phyloP scores from a whole-genome alignment of 1,140 invertebrate species.

The Myzus persicae region DNA sequence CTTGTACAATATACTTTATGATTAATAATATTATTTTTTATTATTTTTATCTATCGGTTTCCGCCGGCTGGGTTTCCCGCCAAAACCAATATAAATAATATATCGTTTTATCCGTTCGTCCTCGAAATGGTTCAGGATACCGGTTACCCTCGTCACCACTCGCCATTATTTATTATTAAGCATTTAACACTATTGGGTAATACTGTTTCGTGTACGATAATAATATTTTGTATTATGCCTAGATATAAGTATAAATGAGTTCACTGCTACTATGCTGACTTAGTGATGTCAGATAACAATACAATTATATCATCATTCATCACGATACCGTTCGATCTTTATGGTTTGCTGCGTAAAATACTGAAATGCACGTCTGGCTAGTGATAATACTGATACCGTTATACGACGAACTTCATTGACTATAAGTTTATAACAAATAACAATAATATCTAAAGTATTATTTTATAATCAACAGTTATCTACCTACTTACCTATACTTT shows the following conservation, averaged over 20 bases:
- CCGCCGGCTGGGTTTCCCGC: background rate
- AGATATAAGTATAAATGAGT: background rate
- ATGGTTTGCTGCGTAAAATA: slow-evolving; percentile 16
- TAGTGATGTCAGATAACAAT: background rate
- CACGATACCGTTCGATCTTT: background rate
- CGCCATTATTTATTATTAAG: background rate
- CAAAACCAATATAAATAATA: slow-evolving; percentile 24
- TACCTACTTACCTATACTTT: background rate
- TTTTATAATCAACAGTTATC: background rate
- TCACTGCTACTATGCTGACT: background rate
- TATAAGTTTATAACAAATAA: background rate
- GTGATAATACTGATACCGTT: background rate
- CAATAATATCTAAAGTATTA: background rate
- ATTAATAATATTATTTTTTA: background rate
- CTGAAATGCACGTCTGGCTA: background rate
- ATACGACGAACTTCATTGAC: background rate
- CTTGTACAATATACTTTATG: background rate
- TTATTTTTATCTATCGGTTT: background rate
- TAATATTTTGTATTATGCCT: no score
- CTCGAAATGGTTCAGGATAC: background rate
- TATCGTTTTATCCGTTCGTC: background rate
- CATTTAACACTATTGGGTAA: background rate
- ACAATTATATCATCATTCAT: background rate
- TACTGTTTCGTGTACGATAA: background rate
- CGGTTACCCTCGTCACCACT: background rate